Evolutionary conservation across 2,888 invertebrate genomes (phyloP).

Genomic region (Spilarctia lutea): DNA sequence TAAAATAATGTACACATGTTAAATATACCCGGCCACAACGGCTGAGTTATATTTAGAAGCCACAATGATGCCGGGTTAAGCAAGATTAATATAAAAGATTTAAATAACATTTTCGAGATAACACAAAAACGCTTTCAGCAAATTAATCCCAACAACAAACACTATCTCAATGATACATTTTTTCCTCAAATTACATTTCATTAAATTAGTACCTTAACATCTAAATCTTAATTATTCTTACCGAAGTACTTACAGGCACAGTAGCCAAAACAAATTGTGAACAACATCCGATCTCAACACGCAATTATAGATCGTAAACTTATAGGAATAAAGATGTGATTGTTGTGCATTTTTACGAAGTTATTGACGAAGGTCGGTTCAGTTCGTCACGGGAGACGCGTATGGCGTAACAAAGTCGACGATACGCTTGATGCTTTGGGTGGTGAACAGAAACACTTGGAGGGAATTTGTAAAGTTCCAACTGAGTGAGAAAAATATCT

Average conservation of each 20-base stretch:
- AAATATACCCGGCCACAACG: too few relatives aligned
- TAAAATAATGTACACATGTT: too few relatives aligned
- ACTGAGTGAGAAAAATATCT: conserved; percentile 40
- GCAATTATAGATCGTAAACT: conserved; percentile 20
- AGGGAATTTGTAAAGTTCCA: conserved; percentile 32
- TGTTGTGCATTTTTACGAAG: conserved; percentile 21
- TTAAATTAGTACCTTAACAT: conserved; percentile 41
- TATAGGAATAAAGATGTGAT: conserved; percentile 18
- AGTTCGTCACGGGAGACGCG: conserved; percentile 71
- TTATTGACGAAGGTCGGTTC: conserved; percentile 42
- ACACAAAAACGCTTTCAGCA: not conserved
- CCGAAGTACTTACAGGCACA: conserved; percentile 39
- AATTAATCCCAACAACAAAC: conserved; percentile 12
- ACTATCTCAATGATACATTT: conserved; percentile 5
- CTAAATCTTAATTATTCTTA: conserved; percentile 51
- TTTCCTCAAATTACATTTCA: conserved; percentile 17
- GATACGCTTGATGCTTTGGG: conserved; percentile 66
- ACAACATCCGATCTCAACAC: conserved; percentile 9
- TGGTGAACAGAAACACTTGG: conserved; percentile 52
- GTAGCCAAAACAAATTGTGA: conserved; percentile 20
- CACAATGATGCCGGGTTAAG: too few relatives aligned
- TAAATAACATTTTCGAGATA: not conserved
- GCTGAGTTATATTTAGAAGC: too few relatives aligned
- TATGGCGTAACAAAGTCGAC: conserved; percentile 67
- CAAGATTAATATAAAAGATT: not conserved